Conservation (phyloP, 2,797 vertebrate genomes). For the Hyperoplus lanceolatus region DNA sequence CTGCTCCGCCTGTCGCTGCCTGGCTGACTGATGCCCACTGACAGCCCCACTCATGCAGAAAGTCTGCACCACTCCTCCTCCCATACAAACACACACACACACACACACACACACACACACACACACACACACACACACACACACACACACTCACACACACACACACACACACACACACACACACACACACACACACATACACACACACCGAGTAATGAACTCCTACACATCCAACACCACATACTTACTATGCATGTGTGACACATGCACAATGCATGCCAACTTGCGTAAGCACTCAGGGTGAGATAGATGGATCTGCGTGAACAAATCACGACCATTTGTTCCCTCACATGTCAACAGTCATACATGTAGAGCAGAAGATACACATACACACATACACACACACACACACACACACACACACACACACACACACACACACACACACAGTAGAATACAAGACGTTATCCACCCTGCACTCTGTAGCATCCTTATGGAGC, state of each 20-base stretch:
- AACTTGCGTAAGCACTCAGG: conserved; percentile 50
- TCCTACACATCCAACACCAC: conserved; percentile 49
- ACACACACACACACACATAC: conserved; percentile 23
- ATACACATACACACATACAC: conserved; percentile 54
- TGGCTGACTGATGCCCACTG: conserved; percentile 79
- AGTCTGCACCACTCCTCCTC: conserved; percentile 62
- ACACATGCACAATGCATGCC: conserved; percentile 60
- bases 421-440: conserved; percentile 46
- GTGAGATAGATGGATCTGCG: conserved; percentile 57
- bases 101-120: conserved; percentile 41
- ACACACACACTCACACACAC: too few species aligned
- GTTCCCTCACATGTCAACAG: conserved; percentile 72
- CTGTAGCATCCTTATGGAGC: conserved; percentile 32
- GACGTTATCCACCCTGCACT: not conserved
- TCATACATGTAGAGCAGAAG: conserved; percentile 52
- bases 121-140: conserved; percentile 39
- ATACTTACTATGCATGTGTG: conserved; percentile 69
- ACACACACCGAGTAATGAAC: conserved; percentile 60
- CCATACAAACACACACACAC: conserved; percentile 34
- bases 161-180: too few species aligned
- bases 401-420: conserved; percentile 51
- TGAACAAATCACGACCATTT: conserved; percentile 72
- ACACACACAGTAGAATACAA: conserved; percentile 28
- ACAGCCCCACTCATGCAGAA: conserved; percentile 81
- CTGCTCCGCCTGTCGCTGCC: conserved; percentile 76